Evolutionary conservation across 92 coral and sea anemone species (phyloP), one percentile per base, ranked within the genome.

Genomic region (Siderastrea radians): DNA sequence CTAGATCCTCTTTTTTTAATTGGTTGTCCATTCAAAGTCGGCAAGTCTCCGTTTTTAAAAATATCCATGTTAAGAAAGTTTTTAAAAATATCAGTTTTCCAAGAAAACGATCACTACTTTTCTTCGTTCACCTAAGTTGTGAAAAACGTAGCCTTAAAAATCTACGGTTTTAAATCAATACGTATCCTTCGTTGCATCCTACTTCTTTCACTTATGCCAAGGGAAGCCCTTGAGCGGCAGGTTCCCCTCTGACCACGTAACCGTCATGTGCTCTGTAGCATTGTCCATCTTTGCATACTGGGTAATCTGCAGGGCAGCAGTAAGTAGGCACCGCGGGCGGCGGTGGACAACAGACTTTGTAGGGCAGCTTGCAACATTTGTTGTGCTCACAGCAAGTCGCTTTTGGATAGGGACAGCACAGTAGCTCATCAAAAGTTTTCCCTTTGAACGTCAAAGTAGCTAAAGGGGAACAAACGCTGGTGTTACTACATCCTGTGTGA

Each of bases 351-450:
- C 98, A 95, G 81, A 93, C 84, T 46, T 95, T 91, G 82, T 80
- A 94, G 1, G 9, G 89, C 14, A 72, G 57, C 49, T 87, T 58
- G 26, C 99, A 96, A 78, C 99, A 96, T 53, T 15, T 80, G 92
- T 96, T 90, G 66, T 92, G 85, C 9, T 87, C 85, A 68, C 98
- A 96, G 66, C 99, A 96, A 13, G 84, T 84, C 51, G 94, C 98
- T 44, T 82, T 76, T 4, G 93, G 89, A 75, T 5, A 47, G 4
- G 95, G 93, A 53, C 98, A 95, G 68, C 98, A 95, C 1, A 83
- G 73, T 5, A 77, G 74, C 62, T 94, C 95, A 10, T 94, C 83
- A 47, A 82, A 83, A 12, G 95, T 90, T 77, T 80, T 84, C 3
- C 88, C 82, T 62, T 90, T 79, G 79, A 94, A 91, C 3, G 94